Conservation (phyloP, 2,888 invertebrate genomes). For the Agelastica alni region DNA sequence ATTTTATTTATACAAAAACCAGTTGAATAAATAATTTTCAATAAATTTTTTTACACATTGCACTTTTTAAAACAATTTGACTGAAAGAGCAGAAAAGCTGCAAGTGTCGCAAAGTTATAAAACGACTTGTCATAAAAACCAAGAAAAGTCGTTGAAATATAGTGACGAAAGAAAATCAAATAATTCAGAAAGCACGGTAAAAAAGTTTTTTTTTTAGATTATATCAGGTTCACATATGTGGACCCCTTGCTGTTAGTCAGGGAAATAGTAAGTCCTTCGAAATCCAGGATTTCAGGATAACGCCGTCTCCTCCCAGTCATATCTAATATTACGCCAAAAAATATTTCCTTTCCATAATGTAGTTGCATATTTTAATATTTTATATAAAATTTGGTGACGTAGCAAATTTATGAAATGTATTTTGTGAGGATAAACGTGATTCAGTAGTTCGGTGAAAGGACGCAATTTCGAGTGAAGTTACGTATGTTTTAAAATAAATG, state of each 20-base stretch:
- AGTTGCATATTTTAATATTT: constrained; percentile 53
- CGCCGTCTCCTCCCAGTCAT: constrained; percentile 49
- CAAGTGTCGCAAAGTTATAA: background rate
- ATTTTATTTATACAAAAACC: too few relatives aligned
- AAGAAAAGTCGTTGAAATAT: constrained; percentile 2
- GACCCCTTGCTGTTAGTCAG: constrained; percentile 39
- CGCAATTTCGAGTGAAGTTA: too few relatives aligned
- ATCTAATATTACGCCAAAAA: constrained; percentile 46
- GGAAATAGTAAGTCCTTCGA: constrained; percentile 42
- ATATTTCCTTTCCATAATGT: constrained; percentile 46
- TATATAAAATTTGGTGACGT: constrained; percentile 34
- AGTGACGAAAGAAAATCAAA: constrained; percentile 24
- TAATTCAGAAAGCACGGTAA: constrained; percentile 17
- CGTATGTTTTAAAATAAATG: too few relatives aligned
- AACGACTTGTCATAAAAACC: constrained; percentile 6
- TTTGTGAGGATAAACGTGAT: constrained; percentile 4
- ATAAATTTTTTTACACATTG: too few relatives aligned
- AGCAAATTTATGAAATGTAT: constrained; percentile 29
- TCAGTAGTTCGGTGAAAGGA: too few relatives aligned
- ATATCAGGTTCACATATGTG: constrained; percentile 38
- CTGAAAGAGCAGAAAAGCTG: too few relatives aligned
- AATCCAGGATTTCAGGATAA: constrained; percentile 45
- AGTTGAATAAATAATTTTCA: too few relatives aligned
- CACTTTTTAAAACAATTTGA: too few relatives aligned
- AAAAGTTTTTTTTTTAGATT: constrained; percentile 26